Percentiles rank a stretch among this genome's conserved stretches.
Evolutionary conservation across 2,113 vertebrate genomes (phyloP).

Genomic region (Nothobranchius furzeri): DNA sequence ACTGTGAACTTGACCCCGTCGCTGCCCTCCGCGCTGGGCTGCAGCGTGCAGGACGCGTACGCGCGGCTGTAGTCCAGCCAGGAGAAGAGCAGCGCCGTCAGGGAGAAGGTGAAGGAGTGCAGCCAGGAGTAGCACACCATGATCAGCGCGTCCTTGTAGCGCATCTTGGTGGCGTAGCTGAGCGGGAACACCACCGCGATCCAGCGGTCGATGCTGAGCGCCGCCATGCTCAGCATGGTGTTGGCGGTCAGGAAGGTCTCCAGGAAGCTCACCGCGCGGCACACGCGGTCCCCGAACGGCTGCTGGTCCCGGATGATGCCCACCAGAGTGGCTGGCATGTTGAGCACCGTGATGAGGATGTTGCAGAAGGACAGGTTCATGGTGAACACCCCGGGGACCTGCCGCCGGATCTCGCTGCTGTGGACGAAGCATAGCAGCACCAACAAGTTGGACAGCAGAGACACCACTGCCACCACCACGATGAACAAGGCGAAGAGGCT

Average conservation of each 20-base stretch:
- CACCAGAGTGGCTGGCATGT: conserved; percentile 84
- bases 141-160: conserved; percentile 83
- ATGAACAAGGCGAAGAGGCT: conserved; percentile 80
- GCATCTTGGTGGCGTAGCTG: conserved; percentile 86
- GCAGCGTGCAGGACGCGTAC: conserved; percentile 84
- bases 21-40: conserved; percentile 70
- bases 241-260: conserved; percentile 86
- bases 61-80: conserved; percentile 84
- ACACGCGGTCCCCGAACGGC: conserved; percentile 80
- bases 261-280: conserved; percentile 83
- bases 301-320: conserved; percentile 79
- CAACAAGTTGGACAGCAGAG: conserved; percentile 83
- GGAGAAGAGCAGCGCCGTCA: conserved; percentile 82
- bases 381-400: conserved; percentile 84
- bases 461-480: conserved; percentile 82
- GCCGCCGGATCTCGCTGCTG: conserved; percentile 85
- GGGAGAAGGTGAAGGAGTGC: conserved; percentile 83
- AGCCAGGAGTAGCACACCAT: conserved; percentile 86
- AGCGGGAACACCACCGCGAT: conserved; percentile 87
- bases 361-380: conserved; percentile 87
- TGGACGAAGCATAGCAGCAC: conserved; percentile 85
- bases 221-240: conserved; percentile 86
- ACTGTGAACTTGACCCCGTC: conserved; percentile 78
- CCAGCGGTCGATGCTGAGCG: conserved; percentile 86
- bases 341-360: conserved; percentile 82